phyloP scores from a whole-genome alignment of 2,888 invertebrate genomes.

The Thera obeliscata region DNA sequence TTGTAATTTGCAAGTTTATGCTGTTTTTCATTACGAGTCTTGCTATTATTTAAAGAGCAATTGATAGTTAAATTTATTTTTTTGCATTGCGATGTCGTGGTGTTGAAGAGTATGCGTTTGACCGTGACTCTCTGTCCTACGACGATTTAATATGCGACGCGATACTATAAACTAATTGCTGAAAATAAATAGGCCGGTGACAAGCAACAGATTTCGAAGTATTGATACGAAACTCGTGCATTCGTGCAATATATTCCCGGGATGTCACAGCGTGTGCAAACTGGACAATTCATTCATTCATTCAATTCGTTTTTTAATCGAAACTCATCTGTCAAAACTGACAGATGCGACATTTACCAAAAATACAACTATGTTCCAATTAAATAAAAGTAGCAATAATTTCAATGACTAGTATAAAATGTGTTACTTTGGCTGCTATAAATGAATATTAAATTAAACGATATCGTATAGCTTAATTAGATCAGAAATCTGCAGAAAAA shows the following conservation, averaged over 20 bases:
- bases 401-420: background rate
- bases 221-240: too few relatives aligned
- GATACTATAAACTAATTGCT: background rate
- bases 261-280: too few relatives aligned
- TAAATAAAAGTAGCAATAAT: too few relatives aligned
- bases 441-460: background rate
- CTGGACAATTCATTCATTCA: too few relatives aligned
- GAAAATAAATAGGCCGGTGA: background rate
- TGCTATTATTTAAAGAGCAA: background rate
- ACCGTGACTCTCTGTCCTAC: conserved; percentile 13
- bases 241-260: too few relatives aligned
- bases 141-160: background rate
- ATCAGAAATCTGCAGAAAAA: background rate
- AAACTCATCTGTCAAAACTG: too few relatives aligned
- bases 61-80: background rate
- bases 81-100: background rate
- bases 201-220: too few relatives aligned
- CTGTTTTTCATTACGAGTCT: background rate
- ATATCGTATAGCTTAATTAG: background rate
- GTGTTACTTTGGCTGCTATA: background rate
- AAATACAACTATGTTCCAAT: too few relatives aligned
- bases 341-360: too few relatives aligned
- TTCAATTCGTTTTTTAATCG: too few relatives aligned
- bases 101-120: conserved; percentile 12
- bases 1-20: background rate